Base-by-base conservation (phyloP, 1,140 invertebrate genomes). In the Drosophila lowei region DNA sequence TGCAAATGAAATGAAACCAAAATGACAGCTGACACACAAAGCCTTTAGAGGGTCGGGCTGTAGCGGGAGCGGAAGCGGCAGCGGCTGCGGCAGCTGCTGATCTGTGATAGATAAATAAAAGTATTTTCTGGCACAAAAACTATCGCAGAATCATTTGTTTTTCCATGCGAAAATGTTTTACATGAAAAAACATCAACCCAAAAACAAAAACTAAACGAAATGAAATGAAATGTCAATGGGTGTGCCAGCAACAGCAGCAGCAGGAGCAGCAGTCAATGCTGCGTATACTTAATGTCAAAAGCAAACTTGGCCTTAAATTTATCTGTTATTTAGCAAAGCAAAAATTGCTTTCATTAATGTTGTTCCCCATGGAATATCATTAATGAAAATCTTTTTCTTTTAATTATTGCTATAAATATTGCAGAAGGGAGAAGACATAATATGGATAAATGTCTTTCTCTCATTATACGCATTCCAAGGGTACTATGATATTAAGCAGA, bases 151-250 rank as follows among this genome's bases (percentile, higher is more conserved):
- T 9, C 60, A 64, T 63, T 63, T 38, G 34, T 59, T 56, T 57
- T 57, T 63, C 5, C 77, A 77, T 74, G 58, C 68, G 73, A 77
- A 67, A 77, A 81, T 81, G 67, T 54, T 74, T 73, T 62, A 60
- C 34, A 38, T 11, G 34, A 9, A 38, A 38, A 38, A 38, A 38
- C 34, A 13, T 13, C 11, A 8, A 30, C 7, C 30, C 8, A 9
- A 64, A 71, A 64, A 65, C 65, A 71, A 50, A 77, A 71, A 56
- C 65, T 53, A 28, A 75, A 5, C 16, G 16, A 21, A 55, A 3
- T 38, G 58, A 42, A 55, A 43, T 55, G 46, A 53, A 16, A 67
- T 54, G 57, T 48, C 28, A 41, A 47, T 68, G 50, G 80, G 80
- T 58, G 80, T 48, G 71, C 28, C 34, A 28, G 8, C 30, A 30